phyloP scores from a whole-genome alignment of 2,113 vertebrate species.

The Nycticorax nycticorax region DNA sequence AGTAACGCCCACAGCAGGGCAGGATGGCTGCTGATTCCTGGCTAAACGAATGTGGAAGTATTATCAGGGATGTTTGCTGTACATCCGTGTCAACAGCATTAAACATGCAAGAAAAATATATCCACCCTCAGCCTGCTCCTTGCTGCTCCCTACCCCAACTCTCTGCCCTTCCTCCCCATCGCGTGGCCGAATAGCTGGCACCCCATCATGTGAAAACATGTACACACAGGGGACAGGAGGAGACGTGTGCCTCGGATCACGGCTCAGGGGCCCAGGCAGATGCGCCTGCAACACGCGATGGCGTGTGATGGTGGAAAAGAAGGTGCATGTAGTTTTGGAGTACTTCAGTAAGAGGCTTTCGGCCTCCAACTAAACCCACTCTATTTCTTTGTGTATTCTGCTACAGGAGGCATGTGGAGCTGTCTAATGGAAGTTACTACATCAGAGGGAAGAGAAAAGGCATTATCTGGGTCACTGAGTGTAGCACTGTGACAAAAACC shows the following conservation, averaged over 20 bases:
- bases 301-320: background rate
- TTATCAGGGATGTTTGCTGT: background rate
- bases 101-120: background rate
- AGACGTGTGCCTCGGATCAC: background rate
- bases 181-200: background rate
- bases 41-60: background rate
- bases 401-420: background rate
- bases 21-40: background rate
- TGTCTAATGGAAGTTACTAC: background rate
- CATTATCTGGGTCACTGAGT: background rate
- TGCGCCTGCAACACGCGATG: background rate
- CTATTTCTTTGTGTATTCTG: background rate
- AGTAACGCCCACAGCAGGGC: background rate
- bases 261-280: background rate
- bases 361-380: background rate
- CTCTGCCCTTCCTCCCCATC: background rate
- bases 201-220: background rate
- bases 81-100: background rate
- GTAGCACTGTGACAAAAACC: background rate
- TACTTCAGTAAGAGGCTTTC: background rate
- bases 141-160: background rate
- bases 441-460: background rate
- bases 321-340: fast-evolving
- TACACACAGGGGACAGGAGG: background rate
- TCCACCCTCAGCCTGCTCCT: background rate